A percentile compares a stretch with the other conserved stretches of the same genome.
Conservation (phyloP, 2,113 vertebrate genomes). For the Myotis yumanensis region DNA sequence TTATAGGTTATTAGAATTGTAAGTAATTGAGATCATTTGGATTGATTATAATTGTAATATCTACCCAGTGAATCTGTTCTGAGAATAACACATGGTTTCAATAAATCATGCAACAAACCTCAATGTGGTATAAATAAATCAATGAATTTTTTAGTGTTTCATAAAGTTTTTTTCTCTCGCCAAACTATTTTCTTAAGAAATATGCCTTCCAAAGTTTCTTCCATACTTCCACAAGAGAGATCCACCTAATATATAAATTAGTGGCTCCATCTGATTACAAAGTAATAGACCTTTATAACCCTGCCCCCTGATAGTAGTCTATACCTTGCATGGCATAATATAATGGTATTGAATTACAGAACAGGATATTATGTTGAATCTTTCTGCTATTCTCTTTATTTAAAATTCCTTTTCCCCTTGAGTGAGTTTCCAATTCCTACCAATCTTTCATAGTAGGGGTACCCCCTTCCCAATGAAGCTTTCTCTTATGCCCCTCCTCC, state of each 20-base stretch:
- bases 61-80: background rate
- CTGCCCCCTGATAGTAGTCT: background rate
- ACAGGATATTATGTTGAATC: background rate
- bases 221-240: background rate
- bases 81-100: slow-evolving; percentile 37
- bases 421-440: background rate
- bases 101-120: slow-evolving; percentile 38
- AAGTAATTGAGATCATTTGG: slow-evolving; percentile 51
- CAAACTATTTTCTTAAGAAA: slow-evolving; percentile 28
- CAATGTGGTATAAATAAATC: slow-evolving; percentile 47
- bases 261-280: background rate
- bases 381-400: background rate
- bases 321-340: background rate
- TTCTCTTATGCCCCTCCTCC: background rate
- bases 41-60: slow-evolving; percentile 28
- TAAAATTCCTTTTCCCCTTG: background rate
- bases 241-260: background rate
- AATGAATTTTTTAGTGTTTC: background rate
- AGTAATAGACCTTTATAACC: background rate
- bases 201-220: background rate
- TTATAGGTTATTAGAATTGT: background rate
- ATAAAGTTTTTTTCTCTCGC: background rate
- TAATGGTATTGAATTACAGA: background rate
- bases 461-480: background rate
- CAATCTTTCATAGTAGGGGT: background rate